These are phyloP conservation scores for Meghimatium bilineatum DNA, from an alignment of 2,888 invertebrate species.

Conservation along the genomic window DNA sequence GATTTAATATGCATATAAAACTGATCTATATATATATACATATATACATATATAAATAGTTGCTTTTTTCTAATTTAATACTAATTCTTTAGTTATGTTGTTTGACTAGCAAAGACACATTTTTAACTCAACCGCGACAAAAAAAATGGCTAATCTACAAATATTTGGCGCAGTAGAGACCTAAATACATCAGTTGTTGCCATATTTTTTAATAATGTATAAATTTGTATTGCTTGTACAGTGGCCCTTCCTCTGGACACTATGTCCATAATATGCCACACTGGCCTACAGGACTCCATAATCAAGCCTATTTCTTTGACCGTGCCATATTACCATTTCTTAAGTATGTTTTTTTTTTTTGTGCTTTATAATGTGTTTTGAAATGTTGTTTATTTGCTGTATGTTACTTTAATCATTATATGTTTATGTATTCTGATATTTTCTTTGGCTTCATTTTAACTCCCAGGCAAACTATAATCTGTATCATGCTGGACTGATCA, in stretches of 20 bases:
- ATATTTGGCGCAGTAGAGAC: neutral
- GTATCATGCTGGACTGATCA: neutral
- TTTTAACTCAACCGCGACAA: slow-evolving; percentile 21
- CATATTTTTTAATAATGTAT: slow-evolving; percentile 26
- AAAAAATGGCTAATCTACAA: slow-evolving; percentile 25
- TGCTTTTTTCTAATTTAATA: slow-evolving; percentile 31
- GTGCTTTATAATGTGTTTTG: neutral
- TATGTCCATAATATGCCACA: neutral
- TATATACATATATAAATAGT: slow-evolving; percentile 36
- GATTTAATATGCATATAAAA: slow-evolving; percentile 40
- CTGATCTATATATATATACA: slow-evolving; percentile 27
- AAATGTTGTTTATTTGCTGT: slow-evolving; percentile 17
- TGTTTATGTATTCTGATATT: slow-evolving; percentile 8
- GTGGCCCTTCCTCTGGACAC: neutral
- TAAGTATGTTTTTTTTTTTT: neutral
- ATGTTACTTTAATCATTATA: slow-evolving; percentile 21
- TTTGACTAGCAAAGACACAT: slow-evolving; percentile 1
- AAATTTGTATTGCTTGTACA: slow-evolving; percentile 16
- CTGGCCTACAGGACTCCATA: neutral
- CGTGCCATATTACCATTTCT: slow-evolving; percentile 28
- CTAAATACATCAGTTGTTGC: slow-evolving; percentile 21
- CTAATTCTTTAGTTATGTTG: slow-evolving; percentile 24
- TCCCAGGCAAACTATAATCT: neutral
- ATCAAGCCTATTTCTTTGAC: neutral
- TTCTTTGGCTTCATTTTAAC: neutral